Evolutionary conservation across 2,888 invertebrate species (phyloP).

Genomic region (Hemithea aestivaria): DNA sequence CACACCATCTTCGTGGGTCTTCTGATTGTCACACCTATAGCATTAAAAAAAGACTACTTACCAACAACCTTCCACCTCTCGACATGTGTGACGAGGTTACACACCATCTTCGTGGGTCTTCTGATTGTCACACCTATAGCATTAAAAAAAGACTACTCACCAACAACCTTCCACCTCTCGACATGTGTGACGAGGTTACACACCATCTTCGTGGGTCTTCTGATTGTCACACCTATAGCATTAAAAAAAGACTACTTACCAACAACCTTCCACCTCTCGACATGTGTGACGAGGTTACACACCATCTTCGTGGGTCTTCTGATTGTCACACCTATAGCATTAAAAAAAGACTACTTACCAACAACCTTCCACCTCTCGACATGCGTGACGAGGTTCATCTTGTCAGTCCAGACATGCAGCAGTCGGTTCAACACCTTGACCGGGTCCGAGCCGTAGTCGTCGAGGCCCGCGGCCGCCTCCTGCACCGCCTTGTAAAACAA

Average conservation of each 20-base stretch:
- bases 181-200: slow-evolving; percentile 87
- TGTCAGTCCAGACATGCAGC: slow-evolving; percentile 87
- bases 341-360: slow-evolving; percentile 71
- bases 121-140: too few species aligned
- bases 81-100: slow-evolving; percentile 86
- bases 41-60: too few species aligned
- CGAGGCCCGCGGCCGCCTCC: slow-evolving; percentile 60
- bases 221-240: too few species aligned
- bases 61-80: slow-evolving; percentile 91
- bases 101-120: slow-evolving; percentile 88
- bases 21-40: too few species aligned
- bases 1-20: slow-evolving; percentile 88
- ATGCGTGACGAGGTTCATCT: slow-evolving; percentile 88
- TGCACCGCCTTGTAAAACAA: slow-evolving; percentile 81
- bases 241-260: slow-evolving; percentile 72
- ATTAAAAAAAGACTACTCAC: too few species aligned
- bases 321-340: too few species aligned
- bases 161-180: slow-evolving; percentile 90
- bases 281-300: slow-evolving; percentile 87
- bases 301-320: slow-evolving; percentile 89
- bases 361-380: slow-evolving; percentile 90
- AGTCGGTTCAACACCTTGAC: slow-evolving; percentile 84
- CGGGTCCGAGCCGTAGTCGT: slow-evolving; percentile 74
- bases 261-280: slow-evolving; percentile 90
- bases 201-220: slow-evolving; percentile 88